phyloP scores from a whole-genome alignment of 2,888 invertebrate genomes.

The Drosophila dives region DNA sequence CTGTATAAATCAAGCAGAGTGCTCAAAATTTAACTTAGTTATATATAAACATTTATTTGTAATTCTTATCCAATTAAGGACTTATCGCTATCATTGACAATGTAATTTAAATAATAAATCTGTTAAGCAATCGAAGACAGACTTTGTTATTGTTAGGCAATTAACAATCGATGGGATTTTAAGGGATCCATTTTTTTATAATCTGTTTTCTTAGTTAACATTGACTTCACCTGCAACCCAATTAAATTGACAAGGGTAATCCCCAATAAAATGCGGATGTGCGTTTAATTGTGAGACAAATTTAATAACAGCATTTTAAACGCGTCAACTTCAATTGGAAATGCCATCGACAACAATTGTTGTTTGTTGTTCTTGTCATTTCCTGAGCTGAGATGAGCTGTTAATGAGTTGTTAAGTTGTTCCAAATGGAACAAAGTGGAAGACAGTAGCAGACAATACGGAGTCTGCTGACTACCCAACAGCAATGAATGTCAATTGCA shows the following conservation, averaged over 20 bases:
- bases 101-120: neutral
- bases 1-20: slow-evolving; percentile 9
- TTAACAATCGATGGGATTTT: neutral
- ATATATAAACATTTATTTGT: neutral
- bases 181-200: neutral
- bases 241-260: slow-evolving; percentile 66
- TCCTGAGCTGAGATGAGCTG: slow-evolving; percentile 45
- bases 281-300: slow-evolving; percentile 41
- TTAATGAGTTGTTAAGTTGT: slow-evolving; percentile 76
- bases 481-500: slow-evolving; percentile 79
- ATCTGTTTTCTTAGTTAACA: slow-evolving; percentile 7
- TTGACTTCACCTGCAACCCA: slow-evolving; percentile 36
- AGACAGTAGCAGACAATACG: slow-evolving; percentile 16
- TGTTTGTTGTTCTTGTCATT: slow-evolving; percentile 44
- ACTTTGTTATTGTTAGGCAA: slow-evolving; percentile 7
- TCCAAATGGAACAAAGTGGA: slow-evolving; percentile 48
- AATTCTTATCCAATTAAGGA: too few species aligned
- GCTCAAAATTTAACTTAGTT: neutral
- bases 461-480: slow-evolving; percentile 46
- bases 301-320: slow-evolving; percentile 62
- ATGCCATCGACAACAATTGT: slow-evolving; percentile 46
- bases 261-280: slow-evolving; percentile 10
- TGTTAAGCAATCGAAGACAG: neutral
- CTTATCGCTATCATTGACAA: neutral
- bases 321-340: slow-evolving; percentile 43